Conservation (phyloP, 2,888 invertebrate species). For the Lathronympha strigana region DNA sequence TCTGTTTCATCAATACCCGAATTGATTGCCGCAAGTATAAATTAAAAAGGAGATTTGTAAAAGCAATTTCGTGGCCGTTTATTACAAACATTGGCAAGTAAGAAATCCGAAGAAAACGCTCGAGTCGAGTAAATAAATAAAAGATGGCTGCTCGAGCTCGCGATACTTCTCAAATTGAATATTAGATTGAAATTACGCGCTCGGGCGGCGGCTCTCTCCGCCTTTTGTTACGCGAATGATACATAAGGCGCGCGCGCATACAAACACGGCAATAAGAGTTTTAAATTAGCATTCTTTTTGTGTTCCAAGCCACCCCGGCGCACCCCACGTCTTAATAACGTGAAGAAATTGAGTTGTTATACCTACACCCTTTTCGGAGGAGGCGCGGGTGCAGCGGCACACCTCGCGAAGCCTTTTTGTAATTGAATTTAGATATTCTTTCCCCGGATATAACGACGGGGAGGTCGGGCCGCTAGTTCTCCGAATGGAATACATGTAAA, state of each 20-base stretch:
- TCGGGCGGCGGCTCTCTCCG: conserved; percentile 75
- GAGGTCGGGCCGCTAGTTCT: conserved; percentile 71
- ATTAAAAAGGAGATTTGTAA: conserved; percentile 34
- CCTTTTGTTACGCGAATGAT: conserved; percentile 79
- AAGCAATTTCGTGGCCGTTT: conserved; percentile 36
- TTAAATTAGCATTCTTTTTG: conserved; percentile 85
- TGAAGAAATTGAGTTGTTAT: conserved; percentile 83
- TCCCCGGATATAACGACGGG: conserved; percentile 74
- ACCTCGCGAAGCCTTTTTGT: conserved; percentile 80
- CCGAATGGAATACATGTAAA: conserved; percentile 68
- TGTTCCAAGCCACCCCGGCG: conserved; percentile 73
- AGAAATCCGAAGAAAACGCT: conserved; percentile 61
- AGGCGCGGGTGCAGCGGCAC: conserved; percentile 80
- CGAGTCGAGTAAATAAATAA: conserved; percentile 73
- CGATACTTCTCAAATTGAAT: conserved; percentile 81
- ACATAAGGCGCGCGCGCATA: conserved; percentile 82
- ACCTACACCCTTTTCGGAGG: conserved; percentile 79
- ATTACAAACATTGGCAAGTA: conserved; percentile 35
- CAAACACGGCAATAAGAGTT: conserved; percentile 81
- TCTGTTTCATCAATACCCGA: conserved; percentile 32
- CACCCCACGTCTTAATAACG: conserved; percentile 80
- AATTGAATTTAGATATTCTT: conserved; percentile 84
- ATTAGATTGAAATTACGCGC: conserved; percentile 83
- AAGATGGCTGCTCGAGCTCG: conserved; percentile 71
- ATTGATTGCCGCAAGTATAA: conserved; percentile 31